A percentile compares a stretch with the other conserved stretches of the same genome.
Evolutionary conservation across 2,113 vertebrate genomes (phyloP).

Genomic region (Petaurus breviceps): DNA sequence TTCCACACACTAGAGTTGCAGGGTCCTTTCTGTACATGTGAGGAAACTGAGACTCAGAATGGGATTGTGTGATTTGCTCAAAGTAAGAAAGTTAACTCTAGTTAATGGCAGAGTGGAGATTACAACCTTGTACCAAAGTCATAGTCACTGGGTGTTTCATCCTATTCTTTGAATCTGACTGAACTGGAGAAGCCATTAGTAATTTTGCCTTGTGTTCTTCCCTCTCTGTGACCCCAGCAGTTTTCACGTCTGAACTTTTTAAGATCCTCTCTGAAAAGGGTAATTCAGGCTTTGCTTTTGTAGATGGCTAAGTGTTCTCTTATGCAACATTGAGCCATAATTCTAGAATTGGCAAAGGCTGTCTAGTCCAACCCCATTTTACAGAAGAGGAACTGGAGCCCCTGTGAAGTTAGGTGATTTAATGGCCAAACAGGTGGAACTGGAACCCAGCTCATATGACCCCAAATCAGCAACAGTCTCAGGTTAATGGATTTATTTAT

Average conservation of each 20-base stretch:
- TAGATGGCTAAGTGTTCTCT: neutral
- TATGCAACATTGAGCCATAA: neutral
- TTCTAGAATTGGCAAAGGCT: neutral
- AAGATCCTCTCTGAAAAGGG: neutral
- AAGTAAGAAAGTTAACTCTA: neutral
- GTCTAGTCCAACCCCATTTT: neutral
- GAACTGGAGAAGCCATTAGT: neutral
- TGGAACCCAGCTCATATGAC: neutral
- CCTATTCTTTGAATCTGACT: neutral
- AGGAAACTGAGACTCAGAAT: neutral
- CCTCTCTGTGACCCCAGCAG: neutral
- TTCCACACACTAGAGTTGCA: neutral
- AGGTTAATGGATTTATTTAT: constrained; percentile 50
- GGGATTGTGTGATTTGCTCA: neutral
- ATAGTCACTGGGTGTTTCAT: neutral
- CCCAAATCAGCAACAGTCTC: constrained; percentile 35
- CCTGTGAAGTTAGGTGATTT: neutral
- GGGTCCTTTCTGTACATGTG: neutral
- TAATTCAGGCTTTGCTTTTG: neutral
- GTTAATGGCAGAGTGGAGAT: neutral
- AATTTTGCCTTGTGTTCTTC: neutral
- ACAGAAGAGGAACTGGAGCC: neutral
- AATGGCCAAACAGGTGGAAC: neutral
- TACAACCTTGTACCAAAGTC: neutral
- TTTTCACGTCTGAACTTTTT: neutral